These are phyloP conservation scores for Discoglossus pictus DNA, from an alignment of 2,797 vertebrate genomes.

Conservation along the genomic window DNA sequence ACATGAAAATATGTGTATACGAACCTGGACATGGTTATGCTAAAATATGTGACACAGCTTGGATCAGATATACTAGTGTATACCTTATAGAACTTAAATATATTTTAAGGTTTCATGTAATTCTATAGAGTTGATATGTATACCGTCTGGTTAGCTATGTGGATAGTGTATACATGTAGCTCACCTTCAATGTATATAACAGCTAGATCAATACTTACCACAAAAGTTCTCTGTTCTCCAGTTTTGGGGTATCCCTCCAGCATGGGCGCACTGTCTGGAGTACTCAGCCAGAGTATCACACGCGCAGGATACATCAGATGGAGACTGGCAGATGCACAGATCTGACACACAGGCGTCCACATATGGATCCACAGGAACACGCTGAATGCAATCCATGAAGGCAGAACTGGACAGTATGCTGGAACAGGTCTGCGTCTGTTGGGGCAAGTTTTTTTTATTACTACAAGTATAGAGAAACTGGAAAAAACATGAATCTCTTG, in stretches of 20 bases:
- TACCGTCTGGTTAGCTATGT: too few species aligned
- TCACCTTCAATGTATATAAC: too few species aligned
- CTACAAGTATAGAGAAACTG: too few species aligned
- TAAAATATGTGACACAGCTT: too few species aligned
- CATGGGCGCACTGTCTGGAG: slow-evolving; percentile 38
- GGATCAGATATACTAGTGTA: too few species aligned
- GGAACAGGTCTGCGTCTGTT: slow-evolving; percentile 11
- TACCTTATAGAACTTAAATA: too few species aligned
- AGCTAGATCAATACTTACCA: slow-evolving; percentile 28
- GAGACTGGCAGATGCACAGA: slow-evolving; percentile 7
- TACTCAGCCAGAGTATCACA: slow-evolving; percentile 37
- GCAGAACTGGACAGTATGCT: slow-evolving; percentile 6
- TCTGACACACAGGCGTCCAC: slow-evolving; percentile 27
- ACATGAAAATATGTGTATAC: too few species aligned
- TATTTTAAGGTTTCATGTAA: too few species aligned
- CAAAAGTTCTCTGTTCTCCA: slow-evolving; percentile 18
- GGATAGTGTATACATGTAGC: too few species aligned
- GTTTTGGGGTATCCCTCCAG: slow-evolving; percentile 16
- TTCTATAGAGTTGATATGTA: too few species aligned
- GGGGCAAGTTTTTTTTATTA: neutral
- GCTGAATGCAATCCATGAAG: slow-evolving; percentile 13
- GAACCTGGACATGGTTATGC: too few species aligned
- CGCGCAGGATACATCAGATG: slow-evolving; percentile 9
- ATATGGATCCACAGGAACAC: neutral
- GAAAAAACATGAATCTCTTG: too few species aligned